Evolutionary conservation across 2,113 vertebrate genomes (phyloP), one percentile per base, ranked within the genome.

Genomic region (Puntigrus tetrazona): DNA sequence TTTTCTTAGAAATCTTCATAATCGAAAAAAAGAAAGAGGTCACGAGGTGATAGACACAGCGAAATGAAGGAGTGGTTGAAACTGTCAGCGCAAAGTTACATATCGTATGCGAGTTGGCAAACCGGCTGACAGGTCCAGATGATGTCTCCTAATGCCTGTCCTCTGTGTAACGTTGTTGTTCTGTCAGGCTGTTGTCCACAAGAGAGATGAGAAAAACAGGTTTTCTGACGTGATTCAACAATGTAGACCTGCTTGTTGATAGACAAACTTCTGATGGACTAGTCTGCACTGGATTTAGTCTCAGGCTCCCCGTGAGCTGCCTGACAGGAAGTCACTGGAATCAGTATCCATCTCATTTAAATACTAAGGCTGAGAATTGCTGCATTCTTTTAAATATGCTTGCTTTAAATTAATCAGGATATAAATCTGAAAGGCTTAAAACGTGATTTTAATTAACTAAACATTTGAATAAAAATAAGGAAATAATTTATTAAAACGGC

Each of bases 161-260:
- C 25, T 80, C 38, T 61, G 57, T 31, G 25, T 80, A 27, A 1
- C 7, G 9, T 45, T 45, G 41, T 8, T 67, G 16, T 65, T 47
- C 59, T 80, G 59, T 67, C 78, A 31, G 25, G 59, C 41, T 47
- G 38, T 34, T 5, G 5, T 67, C 57, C 78, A 67, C 13, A 80
- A 31, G 59, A 47, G 41, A 80, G 57, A 20, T 80, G 8, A 67
- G 78, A 59, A 65, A 31, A 47, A 25, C 41, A 27, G 25, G 22
- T 31, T 80, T 65, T 65, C 25, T 43, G 77, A 79, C 29, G 13
- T 27, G 25, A 29, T 61, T 79, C 63, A 3, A 61, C 55, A 43
- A 27, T 79, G 55, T 61, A 20, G 27, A 79, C 55, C 34, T 63
- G n/a, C 25, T 43, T 79, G 52, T 43, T 80, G 78, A 80, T 11